Evolutionary conservation across 1,140 invertebrate genomes (phyloP).

Genomic region (Lucilia sericata): DNA sequence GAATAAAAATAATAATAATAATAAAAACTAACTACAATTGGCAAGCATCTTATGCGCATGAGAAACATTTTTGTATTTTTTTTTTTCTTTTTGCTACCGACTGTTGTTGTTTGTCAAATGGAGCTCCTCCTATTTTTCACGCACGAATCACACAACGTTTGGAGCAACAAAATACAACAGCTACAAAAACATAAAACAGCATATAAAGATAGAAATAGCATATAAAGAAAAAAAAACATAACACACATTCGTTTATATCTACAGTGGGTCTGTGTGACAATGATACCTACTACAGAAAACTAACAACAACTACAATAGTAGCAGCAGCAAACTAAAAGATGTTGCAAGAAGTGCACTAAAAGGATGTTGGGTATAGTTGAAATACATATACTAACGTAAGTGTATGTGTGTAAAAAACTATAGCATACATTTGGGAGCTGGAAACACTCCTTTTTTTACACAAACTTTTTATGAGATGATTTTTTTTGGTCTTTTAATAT

Average conservation of each 20-base stretch:
- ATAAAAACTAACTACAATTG: not conserved
- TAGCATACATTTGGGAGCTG: conserved; percentile 9
- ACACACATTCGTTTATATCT: not conserved
- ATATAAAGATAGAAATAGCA: conserved; percentile 1
- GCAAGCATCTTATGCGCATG: conserved; percentile 38
- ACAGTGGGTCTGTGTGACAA: too few species aligned
- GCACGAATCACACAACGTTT: conserved; percentile 41
- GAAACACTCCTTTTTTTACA: conserved; percentile 8
- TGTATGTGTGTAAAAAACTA: not conserved
- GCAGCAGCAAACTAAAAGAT: not conserved
- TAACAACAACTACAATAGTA: not conserved
- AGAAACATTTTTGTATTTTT: conserved; percentile 24
- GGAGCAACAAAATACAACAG: conserved; percentile 9
- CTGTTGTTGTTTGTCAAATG: conserved; percentile 7
- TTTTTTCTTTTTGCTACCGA: not conserved
- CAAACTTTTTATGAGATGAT: not conserved
- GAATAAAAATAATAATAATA: not conserved
- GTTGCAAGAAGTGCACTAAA: not conserved
- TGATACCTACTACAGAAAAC: not conserved
- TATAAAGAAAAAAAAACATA: not conserved
- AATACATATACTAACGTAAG: not conserved
- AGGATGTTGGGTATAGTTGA: not conserved
- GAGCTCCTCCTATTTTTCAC: conserved; percentile 44
- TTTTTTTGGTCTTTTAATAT: not conserved
- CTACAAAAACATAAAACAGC: not conserved